Evolutionary conservation across 1,140 invertebrate species (phyloP).

Genomic region (Drosophila sechellia): DNA sequence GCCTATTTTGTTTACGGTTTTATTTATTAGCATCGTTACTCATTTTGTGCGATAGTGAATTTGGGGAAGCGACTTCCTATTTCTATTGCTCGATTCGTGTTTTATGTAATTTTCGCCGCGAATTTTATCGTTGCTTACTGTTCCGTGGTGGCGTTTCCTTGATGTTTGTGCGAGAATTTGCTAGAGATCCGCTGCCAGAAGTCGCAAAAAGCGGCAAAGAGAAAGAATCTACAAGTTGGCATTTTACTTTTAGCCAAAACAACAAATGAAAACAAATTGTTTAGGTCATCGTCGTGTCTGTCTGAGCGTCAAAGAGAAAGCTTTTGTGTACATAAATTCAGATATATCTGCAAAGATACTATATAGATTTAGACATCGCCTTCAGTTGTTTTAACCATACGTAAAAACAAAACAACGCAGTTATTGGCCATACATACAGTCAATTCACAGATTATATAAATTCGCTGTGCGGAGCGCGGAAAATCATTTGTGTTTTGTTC

Average conservation of each 20-base stretch:
- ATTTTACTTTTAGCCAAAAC: slow-evolving; percentile 75
- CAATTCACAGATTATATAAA: slow-evolving; percentile 35
- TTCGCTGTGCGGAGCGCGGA: background rate
- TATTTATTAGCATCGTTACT: slow-evolving; percentile 3
- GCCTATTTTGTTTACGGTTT: background rate
- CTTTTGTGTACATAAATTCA: slow-evolving; percentile 4
- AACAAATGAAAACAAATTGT: slow-evolving; percentile 77
- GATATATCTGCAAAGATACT: slow-evolving; percentile 21
- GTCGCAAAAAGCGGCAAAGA: slow-evolving; percentile 17
- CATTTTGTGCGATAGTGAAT: slow-evolving; percentile 8
- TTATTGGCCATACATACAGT: slow-evolving; percentile 24
- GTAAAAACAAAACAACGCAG: slow-evolving; percentile 28
- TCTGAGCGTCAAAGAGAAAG: slow-evolving; percentile 8
- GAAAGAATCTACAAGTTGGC: slow-evolving; percentile 66
- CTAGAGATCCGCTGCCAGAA: slow-evolving; percentile 34
- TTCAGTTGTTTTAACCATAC: background rate
- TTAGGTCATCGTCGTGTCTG: slow-evolving; percentile 65
- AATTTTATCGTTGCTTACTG: slow-evolving; percentile 47
- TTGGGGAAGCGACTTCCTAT: slow-evolving; percentile 44
- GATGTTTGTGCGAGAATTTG: slow-evolving; percentile 48
- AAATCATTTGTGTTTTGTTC: slow-evolving; percentile 13
- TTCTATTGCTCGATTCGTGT: slow-evolving; percentile 24
- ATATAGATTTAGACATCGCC: slow-evolving; percentile 13
- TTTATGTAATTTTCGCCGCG: slow-evolving; percentile 48
- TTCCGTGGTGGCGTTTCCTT: slow-evolving; percentile 45